phyloP scores from a whole-genome alignment of 2,888 invertebrate species.

The Parnassius glacialis region DNA sequence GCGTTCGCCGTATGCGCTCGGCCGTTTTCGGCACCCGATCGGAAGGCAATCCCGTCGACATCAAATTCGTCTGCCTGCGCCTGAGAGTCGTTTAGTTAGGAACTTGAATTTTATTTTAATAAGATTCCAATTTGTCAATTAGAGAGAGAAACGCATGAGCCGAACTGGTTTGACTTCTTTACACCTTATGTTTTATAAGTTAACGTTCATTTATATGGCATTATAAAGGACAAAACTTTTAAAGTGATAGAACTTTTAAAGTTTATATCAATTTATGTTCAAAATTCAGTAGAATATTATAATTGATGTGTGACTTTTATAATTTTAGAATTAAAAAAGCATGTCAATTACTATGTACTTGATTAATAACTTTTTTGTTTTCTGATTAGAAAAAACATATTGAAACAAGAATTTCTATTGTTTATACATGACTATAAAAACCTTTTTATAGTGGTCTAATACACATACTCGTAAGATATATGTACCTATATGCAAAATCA shows the following conservation, averaged over 20 bases:
- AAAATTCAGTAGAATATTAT: not conserved
- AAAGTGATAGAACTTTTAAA: conserved; percentile 24
- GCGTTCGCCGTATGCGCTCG: conserved; percentile 63
- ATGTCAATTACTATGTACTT: too few species aligned
- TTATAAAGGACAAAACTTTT: conserved; percentile 45
- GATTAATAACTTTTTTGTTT: too few species aligned
- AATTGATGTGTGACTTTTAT: too few species aligned
- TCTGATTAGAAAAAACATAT: too few species aligned
- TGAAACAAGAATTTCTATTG: too few species aligned
- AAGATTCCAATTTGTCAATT: conserved; percentile 88
- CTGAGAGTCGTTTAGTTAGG: conserved; percentile 57
- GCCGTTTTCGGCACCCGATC: conserved; percentile 66
- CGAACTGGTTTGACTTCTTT: conserved; percentile 76
- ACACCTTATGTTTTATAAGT: conserved; percentile 64
- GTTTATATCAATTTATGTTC: not conserved
- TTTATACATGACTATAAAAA: too few species aligned
- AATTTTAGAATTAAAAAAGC: too few species aligned
- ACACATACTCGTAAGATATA: too few species aligned
- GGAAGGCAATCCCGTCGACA: conserved; percentile 59
- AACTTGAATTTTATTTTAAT: conserved; percentile 83
- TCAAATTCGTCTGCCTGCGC: conserved; percentile 48
- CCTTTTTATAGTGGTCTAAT: too few species aligned
- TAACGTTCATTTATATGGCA: conserved; percentile 53
- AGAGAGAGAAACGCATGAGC: conserved; percentile 79
- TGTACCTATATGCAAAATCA: too few species aligned